A percentile compares a stretch with the other conserved stretches of the same genome.
Evolutionary conservation across 2,888 invertebrate species (phyloP).

Genomic region (Acleris cristana): DNA sequence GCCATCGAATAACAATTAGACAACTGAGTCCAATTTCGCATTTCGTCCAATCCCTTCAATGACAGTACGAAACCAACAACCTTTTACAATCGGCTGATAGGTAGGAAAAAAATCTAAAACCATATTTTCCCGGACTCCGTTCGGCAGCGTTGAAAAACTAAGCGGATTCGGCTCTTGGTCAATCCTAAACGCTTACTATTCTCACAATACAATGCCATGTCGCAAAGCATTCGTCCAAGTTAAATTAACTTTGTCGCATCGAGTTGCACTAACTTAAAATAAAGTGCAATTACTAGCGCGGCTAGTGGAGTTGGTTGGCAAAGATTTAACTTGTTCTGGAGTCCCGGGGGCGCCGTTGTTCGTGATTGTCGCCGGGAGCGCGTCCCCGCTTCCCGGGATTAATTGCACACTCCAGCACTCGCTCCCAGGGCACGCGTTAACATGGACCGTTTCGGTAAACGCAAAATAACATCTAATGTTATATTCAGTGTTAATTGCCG

Average conservation of each 20-base stretch:
- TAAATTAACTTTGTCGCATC: constrained; percentile 34
- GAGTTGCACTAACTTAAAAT: constrained; percentile 45
- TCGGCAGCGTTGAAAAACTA: too few relatives aligned
- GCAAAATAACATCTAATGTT: constrained; percentile 77
- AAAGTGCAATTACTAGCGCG: constrained; percentile 45
- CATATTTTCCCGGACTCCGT: too few relatives aligned
- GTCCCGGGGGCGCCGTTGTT: constrained; percentile 76
- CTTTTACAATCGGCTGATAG: too few relatives aligned
- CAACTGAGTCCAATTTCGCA: too few relatives aligned
- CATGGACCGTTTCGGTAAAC: constrained; percentile 65
- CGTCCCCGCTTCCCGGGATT: constrained; percentile 57
- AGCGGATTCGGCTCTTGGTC: too few relatives aligned
- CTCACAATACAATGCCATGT: background rate
- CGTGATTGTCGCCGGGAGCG: constrained; percentile 77
- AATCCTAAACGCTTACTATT: too few relatives aligned
- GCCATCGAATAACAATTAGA: too few relatives aligned
- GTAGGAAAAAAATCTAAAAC: too few relatives aligned
- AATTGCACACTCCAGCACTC: constrained; percentile 74
- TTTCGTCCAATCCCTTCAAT: too few relatives aligned
- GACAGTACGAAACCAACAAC: too few relatives aligned
- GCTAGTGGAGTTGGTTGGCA: constrained; percentile 63
- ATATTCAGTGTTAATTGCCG: constrained; percentile 69
- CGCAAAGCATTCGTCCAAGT: constrained; percentile 26
- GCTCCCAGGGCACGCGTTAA: constrained; percentile 76
- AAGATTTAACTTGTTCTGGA: constrained; percentile 75